Evolutionary conservation across 2,113 vertebrate genomes (phyloP).

Genomic region (Brachyhypopomus occidentalis): DNA sequence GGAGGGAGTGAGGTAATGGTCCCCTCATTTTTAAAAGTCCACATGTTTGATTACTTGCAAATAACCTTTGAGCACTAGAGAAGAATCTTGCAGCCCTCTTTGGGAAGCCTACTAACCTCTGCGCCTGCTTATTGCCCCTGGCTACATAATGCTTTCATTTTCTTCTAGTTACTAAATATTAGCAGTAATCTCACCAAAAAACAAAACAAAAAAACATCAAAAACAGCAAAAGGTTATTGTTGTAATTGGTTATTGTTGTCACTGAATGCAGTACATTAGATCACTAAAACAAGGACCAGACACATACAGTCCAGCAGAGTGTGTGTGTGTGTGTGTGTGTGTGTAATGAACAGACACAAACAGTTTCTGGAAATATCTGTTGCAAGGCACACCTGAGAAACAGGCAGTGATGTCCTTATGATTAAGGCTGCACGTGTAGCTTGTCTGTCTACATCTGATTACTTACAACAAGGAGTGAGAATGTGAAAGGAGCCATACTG

Average conservation of each 20-base stretch:
- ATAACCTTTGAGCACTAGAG: too few relatives aligned
- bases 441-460: neutral
- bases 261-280: neutral
- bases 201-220: too few relatives aligned
- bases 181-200: too few relatives aligned
- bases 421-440: neutral
- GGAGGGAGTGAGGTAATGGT: too few relatives aligned
- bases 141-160: neutral
- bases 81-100: too few relatives aligned
- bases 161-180: neutral
- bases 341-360: conserved; percentile 16
- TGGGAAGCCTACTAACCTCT: neutral
- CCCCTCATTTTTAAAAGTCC: too few relatives aligned
- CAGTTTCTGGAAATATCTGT: conserved; percentile 59
- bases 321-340: too few relatives aligned
- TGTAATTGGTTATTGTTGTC: too few relatives aligned
- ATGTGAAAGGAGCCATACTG: neutral
- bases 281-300: neutral
- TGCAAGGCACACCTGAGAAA: conserved; percentile 61
- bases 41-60: too few relatives aligned
- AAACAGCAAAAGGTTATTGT: too few relatives aligned
- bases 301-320: too few relatives aligned
- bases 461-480: neutral
- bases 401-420: conserved; percentile 1
- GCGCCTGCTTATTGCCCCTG: neutral